phyloP scores from a whole-genome alignment of 2,797 vertebrate genomes.

The Enteromius viviparus region DNA sequence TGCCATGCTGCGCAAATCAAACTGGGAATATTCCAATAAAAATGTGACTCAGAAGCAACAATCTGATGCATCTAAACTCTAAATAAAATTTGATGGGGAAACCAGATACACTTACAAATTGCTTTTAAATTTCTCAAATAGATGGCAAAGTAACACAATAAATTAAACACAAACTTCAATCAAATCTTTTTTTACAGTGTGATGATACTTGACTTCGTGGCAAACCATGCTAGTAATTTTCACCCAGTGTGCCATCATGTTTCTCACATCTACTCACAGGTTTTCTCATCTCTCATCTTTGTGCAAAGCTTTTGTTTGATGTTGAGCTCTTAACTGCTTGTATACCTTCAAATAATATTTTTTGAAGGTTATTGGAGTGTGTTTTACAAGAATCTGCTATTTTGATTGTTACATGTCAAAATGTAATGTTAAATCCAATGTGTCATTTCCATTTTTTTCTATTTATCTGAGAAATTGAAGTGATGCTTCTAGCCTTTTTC shows the following conservation, averaged over 20 bases:
- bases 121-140: not conserved
- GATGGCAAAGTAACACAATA: not conserved
- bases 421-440: not conserved
- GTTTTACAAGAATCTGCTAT: not conserved
- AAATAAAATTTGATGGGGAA: not conserved
- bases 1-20: not conserved
- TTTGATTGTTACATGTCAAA: not conserved
- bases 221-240: not conserved
- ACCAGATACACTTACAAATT: not conserved
- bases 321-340: not conserved
- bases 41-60: not conserved
- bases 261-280: constrained; percentile 1
- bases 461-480: not conserved
- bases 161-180: not conserved
- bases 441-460: not conserved
- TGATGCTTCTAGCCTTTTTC: not conserved
- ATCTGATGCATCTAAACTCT: not conserved
- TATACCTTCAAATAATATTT: not conserved
- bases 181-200: not conserved
- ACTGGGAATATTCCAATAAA: not conserved
- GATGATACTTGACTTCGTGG: not conserved
- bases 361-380: not conserved
- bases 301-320: too few relatives aligned
- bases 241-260: not conserved
- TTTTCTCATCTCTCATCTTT: constrained; percentile 23